Evolutionary conservation across 2,888 invertebrate genomes (phyloP).

Genomic region (Pammene aurita): DNA sequence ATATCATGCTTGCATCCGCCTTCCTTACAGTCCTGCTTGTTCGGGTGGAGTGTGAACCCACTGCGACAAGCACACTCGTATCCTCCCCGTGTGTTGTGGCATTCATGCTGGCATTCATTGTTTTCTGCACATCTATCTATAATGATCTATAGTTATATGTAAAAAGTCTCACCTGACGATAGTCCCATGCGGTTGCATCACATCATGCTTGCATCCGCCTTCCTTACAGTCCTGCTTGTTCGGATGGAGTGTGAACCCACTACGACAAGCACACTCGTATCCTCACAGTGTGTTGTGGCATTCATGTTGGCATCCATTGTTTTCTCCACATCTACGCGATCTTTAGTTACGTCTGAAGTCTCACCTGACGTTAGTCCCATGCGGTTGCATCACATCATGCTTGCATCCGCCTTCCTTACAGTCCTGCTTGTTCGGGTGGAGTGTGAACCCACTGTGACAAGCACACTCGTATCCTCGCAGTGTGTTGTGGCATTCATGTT

Average conservation of each 20-base stretch:
- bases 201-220: conserved; percentile 98
- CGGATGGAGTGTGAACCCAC: conserved; percentile 97
- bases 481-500: conserved; percentile 98
- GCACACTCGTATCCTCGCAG: conserved; percentile 93
- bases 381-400: conserved; percentile 93
- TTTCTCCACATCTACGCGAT: conserved; percentile 94
- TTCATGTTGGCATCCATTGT: conserved; percentile 99
- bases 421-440: conserved; percentile 97
- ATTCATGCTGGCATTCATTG: conserved; percentile 99
- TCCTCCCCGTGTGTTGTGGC: conserved; percentile 92
- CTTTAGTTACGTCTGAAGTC: too few relatives aligned
- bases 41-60: conserved; percentile 97
- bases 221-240: conserved; percentile 98
- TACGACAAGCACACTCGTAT: conserved; percentile 97
- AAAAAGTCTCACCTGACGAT: conserved; percentile 83
- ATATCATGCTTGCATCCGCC: conserved; percentile 99
- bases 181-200: conserved; percentile 91
- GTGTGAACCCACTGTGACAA: conserved; percentile 97
- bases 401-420: conserved; percentile 99
- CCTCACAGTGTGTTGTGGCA: conserved; percentile 93
- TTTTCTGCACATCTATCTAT: conserved; percentile 86
- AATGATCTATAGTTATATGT: too few relatives aligned
- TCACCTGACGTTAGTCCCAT: conserved; percentile 74
- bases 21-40: conserved; percentile 98
- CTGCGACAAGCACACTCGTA: conserved; percentile 98